Evolutionary conservation across 1,140 invertebrate genomes (phyloP), one percentile per base, ranked within the genome.

Genomic region (Tetraneura akinire): DNA sequence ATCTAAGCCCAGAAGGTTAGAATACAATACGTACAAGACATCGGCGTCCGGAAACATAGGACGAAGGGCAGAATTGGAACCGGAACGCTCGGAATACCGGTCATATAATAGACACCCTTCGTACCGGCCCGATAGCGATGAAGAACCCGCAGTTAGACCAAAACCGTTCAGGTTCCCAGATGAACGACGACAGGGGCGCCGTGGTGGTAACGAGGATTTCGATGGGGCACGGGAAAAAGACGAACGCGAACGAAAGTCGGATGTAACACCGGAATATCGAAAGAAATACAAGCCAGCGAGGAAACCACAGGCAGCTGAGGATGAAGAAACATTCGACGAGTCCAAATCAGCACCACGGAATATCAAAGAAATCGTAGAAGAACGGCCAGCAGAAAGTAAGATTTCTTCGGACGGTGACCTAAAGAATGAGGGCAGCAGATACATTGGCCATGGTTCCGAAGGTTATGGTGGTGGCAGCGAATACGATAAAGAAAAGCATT

Each of bases 401-500:
- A 23, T 80, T 1, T 60, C 57, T 37, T n/a, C n/a, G n/a, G 32
- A 8, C 6, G 37, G 45, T 13, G 81, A 82, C 53, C 10, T 82
- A 23, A 82, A 80, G 0, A 71, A 82, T 3, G 80, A 80, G 14
- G 82, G 82, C 3, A 80, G 70, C 26, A 18, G 78, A 11, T 55
- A 37, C 9, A 57, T 81, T 16, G 73, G 76, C 5, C 53, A 80
- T 16, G 80, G 80, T 0, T 37, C 73, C 18, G 80, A 64, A 11
- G 81, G 80, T 51, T 73, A 81, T 14, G 76, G 80, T 14, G 70
- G 73, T 47, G 82, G 80, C 0, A 81, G 73, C 18, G 80, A 81
- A 10, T 82, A 23, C 57, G 82, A 82, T 16, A 80, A 81, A 23
- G 82, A 82, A 13, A 82, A 82, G 14, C 81, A 83, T 21, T 83